A percentile compares a stretch with the other conserved stretches of the same genome.
These are phyloP conservation scores for Neomonachus schauinslandi DNA, from an alignment of 2,113 vertebrate species.

Conservation along the genomic window DNA sequence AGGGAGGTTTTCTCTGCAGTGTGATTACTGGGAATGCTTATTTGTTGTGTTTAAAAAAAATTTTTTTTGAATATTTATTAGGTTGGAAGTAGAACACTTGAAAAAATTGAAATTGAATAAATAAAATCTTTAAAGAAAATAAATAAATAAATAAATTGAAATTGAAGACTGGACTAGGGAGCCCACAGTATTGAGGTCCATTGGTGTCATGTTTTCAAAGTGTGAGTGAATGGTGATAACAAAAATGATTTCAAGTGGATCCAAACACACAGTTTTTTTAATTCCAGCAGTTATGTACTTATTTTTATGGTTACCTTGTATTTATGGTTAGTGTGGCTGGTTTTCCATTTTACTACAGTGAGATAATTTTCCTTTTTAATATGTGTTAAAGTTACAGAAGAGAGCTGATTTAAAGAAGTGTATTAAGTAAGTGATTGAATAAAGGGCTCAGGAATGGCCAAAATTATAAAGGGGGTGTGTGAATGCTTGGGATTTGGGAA, in stretches of 20 bases:
- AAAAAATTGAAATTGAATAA: background rate
- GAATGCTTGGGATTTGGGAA: background rate
- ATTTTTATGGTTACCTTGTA: constrained; percentile 42
- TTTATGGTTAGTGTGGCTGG: background rate
- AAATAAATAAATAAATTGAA: background rate
- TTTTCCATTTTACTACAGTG: background rate
- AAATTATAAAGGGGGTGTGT: background rate
- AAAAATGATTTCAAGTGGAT: background rate
- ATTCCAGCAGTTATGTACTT: background rate
- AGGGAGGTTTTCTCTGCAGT: background rate
- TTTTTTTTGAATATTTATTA: background rate
- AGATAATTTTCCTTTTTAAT: background rate
- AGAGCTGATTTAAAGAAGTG: constrained; percentile 9
- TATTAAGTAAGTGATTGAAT: background rate
- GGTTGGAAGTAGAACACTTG: background rate
- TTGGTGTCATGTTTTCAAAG: background rate
- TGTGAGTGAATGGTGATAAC: background rate
- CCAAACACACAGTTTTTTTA: background rate
- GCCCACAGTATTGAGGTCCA: background rate
- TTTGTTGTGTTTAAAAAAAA: background rate
- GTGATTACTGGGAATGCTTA: background rate
- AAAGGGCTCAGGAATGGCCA: background rate
- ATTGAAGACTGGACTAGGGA: background rate
- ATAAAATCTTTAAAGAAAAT: background rate
- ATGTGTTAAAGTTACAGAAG: background rate